These are phyloP conservation scores for Eubasilissa regina DNA, from an alignment of 1,140 invertebrate species.

Conservation along the genomic window DNA sequence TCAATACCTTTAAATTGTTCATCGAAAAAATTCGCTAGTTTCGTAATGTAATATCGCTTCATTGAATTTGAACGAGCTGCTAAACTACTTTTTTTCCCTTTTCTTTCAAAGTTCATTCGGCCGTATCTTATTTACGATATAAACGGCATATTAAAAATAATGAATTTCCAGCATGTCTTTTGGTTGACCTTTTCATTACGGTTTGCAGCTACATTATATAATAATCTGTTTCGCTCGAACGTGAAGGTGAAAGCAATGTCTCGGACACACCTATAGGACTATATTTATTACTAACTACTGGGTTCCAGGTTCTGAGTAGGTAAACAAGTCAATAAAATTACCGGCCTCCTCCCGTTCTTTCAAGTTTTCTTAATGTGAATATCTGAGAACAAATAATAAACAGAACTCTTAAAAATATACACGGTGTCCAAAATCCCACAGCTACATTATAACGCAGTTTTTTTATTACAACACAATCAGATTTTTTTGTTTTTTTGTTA, in stretches of 20 bases:
- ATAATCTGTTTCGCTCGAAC: slow-evolving; percentile 33
- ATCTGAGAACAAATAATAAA: slow-evolving; percentile 56
- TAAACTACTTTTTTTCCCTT: slow-evolving; percentile 21
- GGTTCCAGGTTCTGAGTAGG: slow-evolving; percentile 27
- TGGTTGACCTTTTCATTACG: slow-evolving; percentile 38
- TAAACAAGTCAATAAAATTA: slow-evolving; percentile 61
- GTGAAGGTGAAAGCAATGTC: slow-evolving; percentile 48
- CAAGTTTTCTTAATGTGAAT: slow-evolving; percentile 46
- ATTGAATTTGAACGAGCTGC: slow-evolving; percentile 26
- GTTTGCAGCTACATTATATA: slow-evolving; percentile 27
- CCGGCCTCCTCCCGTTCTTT: slow-evolving; percentile 47
- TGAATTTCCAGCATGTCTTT: slow-evolving; percentile 30
- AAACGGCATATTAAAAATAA: slow-evolving; percentile 2
- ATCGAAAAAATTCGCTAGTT: slow-evolving; percentile 4
- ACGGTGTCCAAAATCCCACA: too few relatives aligned
- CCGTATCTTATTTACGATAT: slow-evolving; percentile 35
- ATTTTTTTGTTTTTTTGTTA: too few relatives aligned
- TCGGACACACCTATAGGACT: slow-evolving; percentile 28
- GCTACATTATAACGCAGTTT: too few relatives aligned
- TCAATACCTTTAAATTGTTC: slow-evolving; percentile 43
- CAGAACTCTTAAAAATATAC: slow-evolving; percentile 53
- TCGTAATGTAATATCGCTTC: slow-evolving; percentile 25
- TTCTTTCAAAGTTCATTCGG: slow-evolving; percentile 37
- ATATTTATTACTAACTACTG: slow-evolving; percentile 22
- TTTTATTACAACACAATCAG: too few relatives aligned